Conservation (phyloP, 2,888 invertebrate species). For the Coenonympha glycerion region DNA sequence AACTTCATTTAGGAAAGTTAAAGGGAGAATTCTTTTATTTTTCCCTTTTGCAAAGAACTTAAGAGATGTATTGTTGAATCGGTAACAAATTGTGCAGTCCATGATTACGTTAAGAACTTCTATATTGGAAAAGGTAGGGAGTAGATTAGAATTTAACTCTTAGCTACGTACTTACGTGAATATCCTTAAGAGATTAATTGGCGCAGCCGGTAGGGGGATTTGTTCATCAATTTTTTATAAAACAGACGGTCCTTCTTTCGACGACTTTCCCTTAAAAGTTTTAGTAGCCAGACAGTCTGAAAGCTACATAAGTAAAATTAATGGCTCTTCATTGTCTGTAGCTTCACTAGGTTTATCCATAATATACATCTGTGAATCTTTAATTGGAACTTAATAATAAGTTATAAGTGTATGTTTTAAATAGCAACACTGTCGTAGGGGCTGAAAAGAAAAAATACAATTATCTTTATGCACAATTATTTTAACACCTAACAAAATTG, state of each 20-base stretch:
- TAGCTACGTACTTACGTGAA: conserved; percentile 33
- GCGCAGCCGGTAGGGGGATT: conserved; percentile 20
- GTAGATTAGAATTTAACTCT: conserved; percentile 57
- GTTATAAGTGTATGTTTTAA: too few species aligned
- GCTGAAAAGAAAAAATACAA: too few species aligned
- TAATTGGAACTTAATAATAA: too few species aligned
- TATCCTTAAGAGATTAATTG: conserved; percentile 33
- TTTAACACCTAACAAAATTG: too few species aligned
- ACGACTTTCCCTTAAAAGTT: conserved; percentile 1
- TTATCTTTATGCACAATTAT: too few species aligned
- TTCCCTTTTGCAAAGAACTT: conserved; percentile 52
- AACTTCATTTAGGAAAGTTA: conserved; percentile 73
- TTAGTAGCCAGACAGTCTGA: conserved; percentile 6
- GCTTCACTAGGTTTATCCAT: neutral
- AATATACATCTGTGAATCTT: too few species aligned
- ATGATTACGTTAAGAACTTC: conserved; percentile 64
- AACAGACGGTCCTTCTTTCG: conserved; percentile 1
- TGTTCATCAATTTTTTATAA: conserved; percentile 17
- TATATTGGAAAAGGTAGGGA: conserved; percentile 42
- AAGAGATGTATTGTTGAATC: conserved; percentile 74
- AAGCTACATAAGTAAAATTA: conserved; percentile 6
- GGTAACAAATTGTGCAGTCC: conserved; percentile 70
- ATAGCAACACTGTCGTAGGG: too few species aligned
- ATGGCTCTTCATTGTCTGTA: neutral
- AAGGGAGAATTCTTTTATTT: conserved; percentile 65